These are phyloP conservation scores for Eupsilia transversa DNA, from an alignment of 2,888 invertebrate species.

Conservation along the genomic window DNA sequence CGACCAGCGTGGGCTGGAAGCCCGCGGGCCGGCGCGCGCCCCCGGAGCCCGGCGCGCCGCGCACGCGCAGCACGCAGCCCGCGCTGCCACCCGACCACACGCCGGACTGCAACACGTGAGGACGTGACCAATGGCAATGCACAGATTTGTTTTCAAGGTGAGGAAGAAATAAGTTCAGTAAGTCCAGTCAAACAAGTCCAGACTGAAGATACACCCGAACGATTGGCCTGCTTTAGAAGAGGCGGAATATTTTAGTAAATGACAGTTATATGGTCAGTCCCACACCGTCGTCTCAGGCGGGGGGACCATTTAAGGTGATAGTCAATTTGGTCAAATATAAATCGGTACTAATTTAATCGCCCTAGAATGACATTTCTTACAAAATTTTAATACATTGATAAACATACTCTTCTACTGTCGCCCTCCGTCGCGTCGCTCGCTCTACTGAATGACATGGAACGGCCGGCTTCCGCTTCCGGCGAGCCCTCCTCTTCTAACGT, in stretches of 20 bases:
- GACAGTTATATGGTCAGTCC: too few species aligned
- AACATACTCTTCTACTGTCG: constrained; percentile 79
- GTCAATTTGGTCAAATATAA: too few species aligned
- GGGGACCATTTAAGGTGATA: too few species aligned
- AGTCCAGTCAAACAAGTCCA: too few species aligned
- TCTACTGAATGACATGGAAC: constrained; percentile 84
- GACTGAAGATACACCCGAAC: too few species aligned
- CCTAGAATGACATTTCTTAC: neutral
- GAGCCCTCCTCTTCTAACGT: constrained; percentile 95
- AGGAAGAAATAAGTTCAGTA: too few species aligned
- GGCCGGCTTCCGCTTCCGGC: constrained; percentile 94
- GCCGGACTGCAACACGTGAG: constrained; percentile 72
- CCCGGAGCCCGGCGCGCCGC: constrained; percentile 84
- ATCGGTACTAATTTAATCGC: too few species aligned
- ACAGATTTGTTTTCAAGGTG: too few species aligned
- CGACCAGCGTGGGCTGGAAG: constrained; percentile 98
- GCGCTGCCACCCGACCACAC: constrained; percentile 71
- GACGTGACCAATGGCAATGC: too few species aligned
- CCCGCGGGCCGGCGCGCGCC: constrained; percentile 96
- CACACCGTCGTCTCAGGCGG: too few species aligned
- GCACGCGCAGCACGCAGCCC: constrained; percentile 77
- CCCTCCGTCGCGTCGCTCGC: constrained; percentile 75
- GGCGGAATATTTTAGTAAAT: too few species aligned
- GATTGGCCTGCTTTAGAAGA: too few species aligned
- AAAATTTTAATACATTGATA: neutral